phyloP scores from a whole-genome alignment of 2,888 invertebrate species.

The Harmothoe impar region DNA sequence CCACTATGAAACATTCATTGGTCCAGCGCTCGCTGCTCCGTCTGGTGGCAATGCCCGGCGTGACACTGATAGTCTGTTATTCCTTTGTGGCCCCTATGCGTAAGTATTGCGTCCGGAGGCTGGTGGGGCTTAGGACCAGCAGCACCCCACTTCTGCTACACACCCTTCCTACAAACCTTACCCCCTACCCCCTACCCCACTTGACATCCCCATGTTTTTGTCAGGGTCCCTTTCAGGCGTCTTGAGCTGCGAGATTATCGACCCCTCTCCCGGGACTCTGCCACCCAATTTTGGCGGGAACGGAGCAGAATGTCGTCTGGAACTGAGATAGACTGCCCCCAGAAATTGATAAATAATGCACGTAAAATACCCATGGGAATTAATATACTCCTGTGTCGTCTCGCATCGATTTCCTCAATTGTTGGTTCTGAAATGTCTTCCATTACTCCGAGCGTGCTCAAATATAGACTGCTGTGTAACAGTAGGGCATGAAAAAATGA shows the following conservation, averaged over 20 bases:
- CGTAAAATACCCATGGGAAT: slow-evolving; percentile 35
- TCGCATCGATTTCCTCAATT: slow-evolving; percentile 39
- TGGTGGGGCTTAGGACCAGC: not conserved
- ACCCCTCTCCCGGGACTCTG: slow-evolving; percentile 4
- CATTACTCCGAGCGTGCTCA: not conserved
- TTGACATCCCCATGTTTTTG: slow-evolving; percentile 44
- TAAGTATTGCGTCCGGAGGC: not conserved
- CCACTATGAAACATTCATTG: slow-evolving; percentile 45
- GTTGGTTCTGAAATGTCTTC: not conserved
- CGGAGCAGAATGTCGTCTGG: slow-evolving; percentile 36
- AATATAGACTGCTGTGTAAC: not conserved
- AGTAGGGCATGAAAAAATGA: not conserved
- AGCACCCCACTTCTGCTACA: not conserved
- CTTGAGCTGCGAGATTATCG: slow-evolving; percentile 45
- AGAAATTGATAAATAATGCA: slow-evolving; percentile 55
- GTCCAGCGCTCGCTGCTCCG: not conserved
- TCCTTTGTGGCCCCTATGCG: slow-evolving; percentile 10
- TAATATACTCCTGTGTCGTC: slow-evolving; percentile 31
- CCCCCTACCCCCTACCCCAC: not conserved
- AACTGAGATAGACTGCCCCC: not conserved
- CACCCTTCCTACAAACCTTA: not conserved
- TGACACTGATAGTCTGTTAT: slow-evolving; percentile 56
- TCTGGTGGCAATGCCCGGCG: slow-evolving; percentile 1
- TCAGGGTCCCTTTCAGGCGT: slow-evolving; percentile 1
- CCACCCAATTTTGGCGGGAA: slow-evolving; percentile 12